These are phyloP conservation scores for Clupea harengus DNA, from an alignment of 2,113 vertebrate species.

Conservation along the genomic window DNA sequence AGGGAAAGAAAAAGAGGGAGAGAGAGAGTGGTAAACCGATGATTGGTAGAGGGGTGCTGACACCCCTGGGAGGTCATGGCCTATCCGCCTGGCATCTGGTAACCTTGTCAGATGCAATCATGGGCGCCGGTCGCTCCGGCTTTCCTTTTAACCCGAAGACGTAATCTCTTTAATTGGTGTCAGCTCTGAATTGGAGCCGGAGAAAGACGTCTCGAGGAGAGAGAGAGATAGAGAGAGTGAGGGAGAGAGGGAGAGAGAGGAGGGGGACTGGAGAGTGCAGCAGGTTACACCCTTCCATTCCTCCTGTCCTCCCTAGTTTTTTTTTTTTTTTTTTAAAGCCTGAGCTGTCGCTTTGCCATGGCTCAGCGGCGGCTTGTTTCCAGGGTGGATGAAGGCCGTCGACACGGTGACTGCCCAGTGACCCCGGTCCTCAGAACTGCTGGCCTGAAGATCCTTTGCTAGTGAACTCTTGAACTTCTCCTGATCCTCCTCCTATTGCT, in stretches of 20 bases:
- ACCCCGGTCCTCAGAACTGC: not conserved
- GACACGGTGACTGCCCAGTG: not conserved
- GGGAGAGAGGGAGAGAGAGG: not conserved
- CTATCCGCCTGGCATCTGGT: conserved; percentile 51
- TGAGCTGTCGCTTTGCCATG: not conserved
- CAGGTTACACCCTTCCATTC: not conserved
- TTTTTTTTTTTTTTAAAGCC: not conserved
- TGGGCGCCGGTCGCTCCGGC: conserved; percentile 74
- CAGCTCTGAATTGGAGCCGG: conserved; percentile 38
- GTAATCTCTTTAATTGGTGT: conserved; percentile 99
- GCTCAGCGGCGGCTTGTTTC: not conserved
- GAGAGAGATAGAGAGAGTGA: conserved; percentile 58
- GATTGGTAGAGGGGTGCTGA: conserved; percentile 22
- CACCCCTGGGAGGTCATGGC: conserved; percentile 33
- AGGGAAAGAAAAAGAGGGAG: not conserved
- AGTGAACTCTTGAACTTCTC: not conserved
- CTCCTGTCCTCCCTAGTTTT: not conserved
- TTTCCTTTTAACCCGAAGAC: conserved; percentile 88
- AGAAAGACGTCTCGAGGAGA: conserved; percentile 57
- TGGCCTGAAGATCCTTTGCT: not conserved
- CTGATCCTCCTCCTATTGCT: not conserved
- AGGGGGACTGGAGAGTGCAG: not conserved
- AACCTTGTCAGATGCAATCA: conserved; percentile 91
- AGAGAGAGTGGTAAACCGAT: not conserved
- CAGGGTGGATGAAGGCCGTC: not conserved